Evolutionary conservation across 2,797 vertebrate species (phyloP), one percentile per base, ranked within the genome.

Genomic region (Anisognathus igniventris): DNA sequence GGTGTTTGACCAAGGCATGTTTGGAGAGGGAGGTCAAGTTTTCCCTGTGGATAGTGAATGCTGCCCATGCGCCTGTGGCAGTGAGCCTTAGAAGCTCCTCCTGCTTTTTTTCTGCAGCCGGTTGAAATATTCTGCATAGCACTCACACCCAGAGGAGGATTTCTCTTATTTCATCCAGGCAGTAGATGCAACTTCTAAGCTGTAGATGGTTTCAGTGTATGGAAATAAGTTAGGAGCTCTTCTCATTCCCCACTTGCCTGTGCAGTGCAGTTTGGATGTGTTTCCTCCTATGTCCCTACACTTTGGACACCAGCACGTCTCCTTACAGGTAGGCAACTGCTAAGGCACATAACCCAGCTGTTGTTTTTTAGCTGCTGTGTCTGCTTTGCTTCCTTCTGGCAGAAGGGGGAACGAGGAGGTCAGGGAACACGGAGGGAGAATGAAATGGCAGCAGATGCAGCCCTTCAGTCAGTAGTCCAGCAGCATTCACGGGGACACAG

Each of bases 401-500:
- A 35, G 24, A 33, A 37, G 39, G 28, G 30, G 30, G 9, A 50
- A 6, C 0, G 0, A 57, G 45, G 37, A 76, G 27, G 61, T 11
- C 15, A 50, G 44, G 44, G 57, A 50, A 10, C 7, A 17, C 23
- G 24, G 57, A 20, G n/a, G 27, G 75, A 33, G 40, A 27, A 6
- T 23, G 47, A 40, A 62, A n/a, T 6, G 28, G 51, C 21, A 78
- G 25, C 58, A 83, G 58, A 54, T 25, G 47, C 44, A 64, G 82
- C 65, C 53, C 47, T 79, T 79, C 68, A 67, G 24, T 40, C 14
- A 2, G 9, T 5, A 28, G 23, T 21, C 40, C 39, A 53, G 61
- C 54, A 20, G 0, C 9, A 0, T 66, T 77, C 17, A 1, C 0
- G 0, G 51, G 25, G 24, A 5, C 30, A 7, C 14, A 0, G 27